Evolutionary conservation across 2,888 invertebrate species (phyloP), one percentile per base, ranked within the genome.

Genomic region (Mythimna albipuncta): DNA sequence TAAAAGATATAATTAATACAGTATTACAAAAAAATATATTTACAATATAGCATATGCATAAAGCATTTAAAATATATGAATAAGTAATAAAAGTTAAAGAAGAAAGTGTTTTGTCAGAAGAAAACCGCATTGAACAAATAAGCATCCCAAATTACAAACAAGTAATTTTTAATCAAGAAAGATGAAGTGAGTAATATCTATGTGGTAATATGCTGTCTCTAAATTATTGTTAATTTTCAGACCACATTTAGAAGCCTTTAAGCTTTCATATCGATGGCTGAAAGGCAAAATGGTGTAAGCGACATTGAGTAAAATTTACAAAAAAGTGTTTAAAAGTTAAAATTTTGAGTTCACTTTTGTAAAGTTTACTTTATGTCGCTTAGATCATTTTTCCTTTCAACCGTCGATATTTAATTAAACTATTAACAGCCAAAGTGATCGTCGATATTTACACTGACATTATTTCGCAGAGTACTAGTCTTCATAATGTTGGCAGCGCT

Each of bases 171-270:
- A n/a, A n/a, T n/a, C n/a, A n/a, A n/a, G n/a, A n/a, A 67, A 64
- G 32, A 79, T 79, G 82, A 66, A 63, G 83, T 79, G 16, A 79
- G 74, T 72, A 32, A 26, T 26, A 26, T 26, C 26, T 26, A 26
- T 26, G 26, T 26, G 26, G 26, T 16, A 10, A 1, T 5, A 10
- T 55, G 3, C 6, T 57, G 26, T 50, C 9, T 10, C 10, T 26
- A 10, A 4, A 64, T n/a, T 4, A 35, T 35, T 64, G 16, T 0
- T 2, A 2, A 35, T 13, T 50, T 50, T n/a, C n/a, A 13, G 52
- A n/a, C 5, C 38, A 16, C 2, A 38, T n/a, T 35, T n/a, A 2
- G 4, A 16, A 7, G 5, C 50, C 19, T 50, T 47, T 26, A 54
- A 26, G 4, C 1, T 47, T 32, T 55, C 21, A 26, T n/a, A n/a